Percentiles rank a stretch among this genome's conserved stretches.
Conservation (phyloP, 2,113 vertebrate genomes). For the Prunella himalayana region DNA sequence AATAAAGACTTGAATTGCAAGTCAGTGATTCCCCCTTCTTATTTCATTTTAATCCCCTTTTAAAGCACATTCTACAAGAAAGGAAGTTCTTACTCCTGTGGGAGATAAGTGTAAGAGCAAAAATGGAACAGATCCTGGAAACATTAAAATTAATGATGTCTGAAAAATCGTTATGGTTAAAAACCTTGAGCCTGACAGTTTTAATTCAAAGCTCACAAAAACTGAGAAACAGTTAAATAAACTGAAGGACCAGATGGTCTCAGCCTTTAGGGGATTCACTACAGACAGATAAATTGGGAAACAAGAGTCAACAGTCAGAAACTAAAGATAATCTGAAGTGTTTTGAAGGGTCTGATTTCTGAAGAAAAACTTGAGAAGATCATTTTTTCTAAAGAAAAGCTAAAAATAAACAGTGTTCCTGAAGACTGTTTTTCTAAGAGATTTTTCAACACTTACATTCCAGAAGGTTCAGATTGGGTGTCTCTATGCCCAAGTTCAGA, state of each 20-base stretch:
- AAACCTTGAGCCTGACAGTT: conserved; percentile 36
- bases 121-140: conserved; percentile 46
- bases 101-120: conserved; percentile 23
- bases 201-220: conserved; percentile 42
- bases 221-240: conserved; percentile 54
- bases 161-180: conserved; percentile 44
- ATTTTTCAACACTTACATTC: background rate
- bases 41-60: conserved; percentile 8
- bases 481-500: background rate
- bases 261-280: conserved; percentile 47
- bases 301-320: conserved; percentile 29
- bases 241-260: conserved; percentile 58
- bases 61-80: conserved; percentile 5
- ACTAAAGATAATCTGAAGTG: conserved; percentile 37
- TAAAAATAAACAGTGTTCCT: background rate
- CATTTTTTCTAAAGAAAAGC: background rate
- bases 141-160: conserved; percentile 60
- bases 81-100: background rate
- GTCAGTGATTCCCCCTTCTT: background rate
- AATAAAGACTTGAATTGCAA: background rate
- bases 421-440: background rate
- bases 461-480: background rate
- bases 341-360: conserved; percentile 14
- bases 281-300: conserved; percentile 36
- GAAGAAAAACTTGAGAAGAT: background rate